These are phyloP conservation scores for Avahi laniger DNA, from an alignment of 2,797 vertebrate genomes.

Conservation along the genomic window DNA sequence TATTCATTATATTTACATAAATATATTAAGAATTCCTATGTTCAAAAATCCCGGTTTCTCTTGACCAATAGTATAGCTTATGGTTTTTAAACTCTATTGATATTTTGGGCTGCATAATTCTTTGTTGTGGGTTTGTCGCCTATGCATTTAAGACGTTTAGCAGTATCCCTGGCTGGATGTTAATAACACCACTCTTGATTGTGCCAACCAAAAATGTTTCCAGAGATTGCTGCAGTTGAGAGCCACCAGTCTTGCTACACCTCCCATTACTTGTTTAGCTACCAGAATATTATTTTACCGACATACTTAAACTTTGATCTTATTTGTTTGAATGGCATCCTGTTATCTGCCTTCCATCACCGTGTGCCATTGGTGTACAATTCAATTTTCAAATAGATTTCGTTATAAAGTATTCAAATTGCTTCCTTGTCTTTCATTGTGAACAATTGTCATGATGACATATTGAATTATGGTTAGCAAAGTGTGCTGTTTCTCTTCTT, in stretches of 20 bases:
- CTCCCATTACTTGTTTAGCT: not conserved
- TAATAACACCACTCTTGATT: not conserved
- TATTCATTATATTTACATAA: not conserved
- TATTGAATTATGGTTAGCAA: not conserved
- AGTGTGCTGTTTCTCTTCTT: not conserved
- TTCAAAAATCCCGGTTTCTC: not conserved
- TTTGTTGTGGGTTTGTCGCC: not conserved
- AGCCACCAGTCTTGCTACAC: not conserved
- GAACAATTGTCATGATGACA: not conserved
- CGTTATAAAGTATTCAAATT: not conserved
- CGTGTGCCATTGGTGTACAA: not conserved
- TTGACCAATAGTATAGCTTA: not conserved
- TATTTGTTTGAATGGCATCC: not conserved
- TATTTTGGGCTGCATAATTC: not conserved
- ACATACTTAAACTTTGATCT: not conserved
- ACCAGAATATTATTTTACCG: not conserved
- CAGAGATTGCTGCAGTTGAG: not conserved
- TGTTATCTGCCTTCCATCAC: not conserved
- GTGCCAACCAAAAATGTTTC: not conserved
- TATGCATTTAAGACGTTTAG: not conserved
- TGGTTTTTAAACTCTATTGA: not conserved
- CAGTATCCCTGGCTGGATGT: not conserved
- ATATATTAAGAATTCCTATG: not conserved
- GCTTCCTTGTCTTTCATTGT: not conserved
- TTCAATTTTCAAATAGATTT: not conserved